Base-by-base conservation (phyloP, 2,797 vertebrate species). In the Spea hammondii region DNA sequence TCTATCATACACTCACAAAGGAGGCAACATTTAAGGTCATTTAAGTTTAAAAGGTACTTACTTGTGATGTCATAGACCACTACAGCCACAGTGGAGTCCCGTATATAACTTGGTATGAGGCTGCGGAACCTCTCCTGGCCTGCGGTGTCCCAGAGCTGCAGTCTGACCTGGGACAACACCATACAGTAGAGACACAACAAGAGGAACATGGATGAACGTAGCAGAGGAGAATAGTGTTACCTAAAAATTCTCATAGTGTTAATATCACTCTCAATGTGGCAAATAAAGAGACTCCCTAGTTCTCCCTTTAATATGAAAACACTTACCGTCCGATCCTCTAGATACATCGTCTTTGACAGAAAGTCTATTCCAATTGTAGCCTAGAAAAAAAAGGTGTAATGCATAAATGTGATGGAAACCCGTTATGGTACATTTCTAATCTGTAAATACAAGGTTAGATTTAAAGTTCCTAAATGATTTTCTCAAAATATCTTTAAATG, bases 41-140 rank as follows among this genome's bases (percentile, higher is more conserved):
- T 32, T 32, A 32, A 32, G 32, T 32, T 13, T 11, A 51, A 53
- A 57, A 49, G 32, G 4, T 74, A 90, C 95, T 93, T 83, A 96
- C 95, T 97, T 85, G 95, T 97, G 64, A 96, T 96, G 86, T 97
- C 95, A 0, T 97, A 97, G 83, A 97, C 95, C 84, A 97, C 95
- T 85, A 97, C 95, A 0, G 95, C 95, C 86, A 96, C 95, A 0
- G 95, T 96, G 85, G 95, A 97, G 91, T 97, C 95, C 48, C 95
- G 92, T 86, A 97, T 96, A 83, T 96, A 97, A 86, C 95, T 96
- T 84, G 95, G 95, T 77, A 97, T 97, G 88, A 97, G 93, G 88
- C 95, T 95, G 84, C 94, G 92, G 89, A 96, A 96, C 80, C 94
- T 91, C 89, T 96, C 95, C 83, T 96, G 96, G 80, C 95, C 95